Percentiles rank a stretch among this genome's conserved stretches.
These are phyloP conservation scores for Galeruca laticollis DNA, from an alignment of 2,888 invertebrate species.

Conservation along the genomic window DNA sequence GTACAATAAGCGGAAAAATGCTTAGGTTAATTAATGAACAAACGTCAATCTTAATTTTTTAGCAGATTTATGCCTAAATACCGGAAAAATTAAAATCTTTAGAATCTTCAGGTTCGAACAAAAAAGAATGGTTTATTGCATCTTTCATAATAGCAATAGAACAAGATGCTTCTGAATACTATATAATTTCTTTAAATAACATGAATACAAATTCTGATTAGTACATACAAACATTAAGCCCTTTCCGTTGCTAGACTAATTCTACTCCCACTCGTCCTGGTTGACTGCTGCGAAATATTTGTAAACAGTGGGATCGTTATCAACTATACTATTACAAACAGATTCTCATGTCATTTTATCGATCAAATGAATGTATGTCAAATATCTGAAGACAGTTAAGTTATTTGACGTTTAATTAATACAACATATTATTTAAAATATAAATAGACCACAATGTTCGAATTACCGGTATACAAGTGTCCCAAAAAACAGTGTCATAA, in stretches of 20 bases:
- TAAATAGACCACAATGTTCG: conserved; percentile 3
- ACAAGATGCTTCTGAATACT: no score
- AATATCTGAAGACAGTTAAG: neutral
- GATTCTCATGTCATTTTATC: neutral
- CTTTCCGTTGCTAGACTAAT: neutral
- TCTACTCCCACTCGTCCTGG: neutral
- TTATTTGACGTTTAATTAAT: neutral
- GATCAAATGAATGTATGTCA: neutral
- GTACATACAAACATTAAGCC: neutral
- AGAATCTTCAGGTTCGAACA: no score
- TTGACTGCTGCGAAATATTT: neutral
- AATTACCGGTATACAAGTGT: conserved; percentile 12
- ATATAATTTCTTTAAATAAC: no score
- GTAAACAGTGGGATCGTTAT: neutral
- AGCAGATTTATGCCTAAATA: no score
- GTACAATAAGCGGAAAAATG: no score
- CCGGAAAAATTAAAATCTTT: no score
- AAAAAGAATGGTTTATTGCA: no score
- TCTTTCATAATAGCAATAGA: no score
- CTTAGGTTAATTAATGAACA: no score
- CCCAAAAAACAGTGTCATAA: neutral
- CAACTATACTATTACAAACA: neutral
- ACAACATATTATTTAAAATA: neutral
- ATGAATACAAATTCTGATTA: no score
- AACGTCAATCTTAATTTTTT: no score